Base-by-base conservation (phyloP, 2,797 vertebrate species). In the Cirrhinus molitorella region DNA sequence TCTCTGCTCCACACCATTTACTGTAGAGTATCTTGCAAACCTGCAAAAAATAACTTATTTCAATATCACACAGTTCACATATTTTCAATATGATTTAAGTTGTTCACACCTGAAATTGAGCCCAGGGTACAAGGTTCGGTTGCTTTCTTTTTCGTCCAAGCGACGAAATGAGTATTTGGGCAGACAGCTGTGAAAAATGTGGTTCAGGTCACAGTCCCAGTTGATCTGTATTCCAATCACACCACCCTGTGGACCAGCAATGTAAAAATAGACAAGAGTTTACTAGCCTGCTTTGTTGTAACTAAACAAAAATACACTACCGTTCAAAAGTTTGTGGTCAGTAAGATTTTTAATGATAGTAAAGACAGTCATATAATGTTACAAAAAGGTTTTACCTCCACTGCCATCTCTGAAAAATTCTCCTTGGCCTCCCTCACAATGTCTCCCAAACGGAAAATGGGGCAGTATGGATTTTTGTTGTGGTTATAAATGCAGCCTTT, bases 181-280 rank as follows among this genome's bases (percentile, higher is more conserved):
- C 81, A 94, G 74, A 85, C 97, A 98, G 66, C 88, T 86, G 78
- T 92, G 86, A n/a, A 93, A 90, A 0, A 92, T 88, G 81, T 88
- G 91, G 92, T 98, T 97, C 79, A 98, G 91, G 89, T 98, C 94
- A 88, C 97, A 98, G 91, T 95, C 90, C 97, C 97, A 98, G 53
- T 95, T 96, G 86, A 98, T 95, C 75, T 97, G 93, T 83, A 98
- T 93, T 0, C 96, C 96, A 85, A 98, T 94, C 84, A 97, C 91
- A n/a, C 97, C 97, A 8, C 97, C 97, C 97, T 98, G 90, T 40
- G 74, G 25, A 84, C 75, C 72, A 31, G 28, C 9, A 31, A 19
- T 67, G 13, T 61, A 49, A 21, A 25, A n/a, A 43, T 6, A 4
- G 19, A 80, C 34, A 55, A 14, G 3, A 31, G 10, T 19, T 13